phyloP scores from a whole-genome alignment of 2,113 vertebrate genomes.

The Spea bombifrons region DNA sequence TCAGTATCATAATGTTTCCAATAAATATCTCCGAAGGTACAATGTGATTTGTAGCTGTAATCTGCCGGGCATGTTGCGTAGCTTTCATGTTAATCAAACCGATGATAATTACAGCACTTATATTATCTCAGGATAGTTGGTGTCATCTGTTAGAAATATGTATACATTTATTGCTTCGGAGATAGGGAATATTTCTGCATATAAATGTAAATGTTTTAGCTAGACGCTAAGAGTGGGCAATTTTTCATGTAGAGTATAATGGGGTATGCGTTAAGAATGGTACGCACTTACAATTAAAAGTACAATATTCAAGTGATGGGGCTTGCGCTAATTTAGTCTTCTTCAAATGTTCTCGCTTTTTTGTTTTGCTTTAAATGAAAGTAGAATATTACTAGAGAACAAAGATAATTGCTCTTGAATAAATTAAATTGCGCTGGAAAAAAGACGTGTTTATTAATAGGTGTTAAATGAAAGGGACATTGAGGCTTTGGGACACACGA shows the following conservation, averaged over 20 bases:
- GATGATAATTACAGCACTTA: slow-evolving; percentile 44
- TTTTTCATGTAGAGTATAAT: slow-evolving; percentile 36
- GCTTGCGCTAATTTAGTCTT: neutral
- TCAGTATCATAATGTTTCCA: slow-evolving; percentile 40
- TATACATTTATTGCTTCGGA: slow-evolving; percentile 43
- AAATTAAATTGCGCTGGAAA: neutral
- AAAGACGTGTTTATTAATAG: neutral
- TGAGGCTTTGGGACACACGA: too few relatives aligned
- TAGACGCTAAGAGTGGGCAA: slow-evolving; percentile 34
- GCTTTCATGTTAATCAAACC: slow-evolving; percentile 45
- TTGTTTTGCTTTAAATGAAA: neutral
- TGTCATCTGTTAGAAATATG: slow-evolving; percentile 43
- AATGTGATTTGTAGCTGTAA: slow-evolving; percentile 42
- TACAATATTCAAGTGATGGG: slow-evolving; percentile 24
- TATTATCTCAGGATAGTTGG: slow-evolving; percentile 43
- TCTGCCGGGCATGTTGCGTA: slow-evolving; percentile 32
- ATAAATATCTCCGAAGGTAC: slow-evolving; percentile 45
- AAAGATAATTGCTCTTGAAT: neutral
- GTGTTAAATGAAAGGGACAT: too few relatives aligned
- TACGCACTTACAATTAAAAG: slow-evolving; percentile 40
- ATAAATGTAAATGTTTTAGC: slow-evolving; percentile 44
- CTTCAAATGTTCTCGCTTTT: neutral
- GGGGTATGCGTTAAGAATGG: slow-evolving; percentile 27
- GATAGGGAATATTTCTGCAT: slow-evolving; percentile 27
- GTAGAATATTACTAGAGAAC: neutral